Base-by-base conservation (phyloP, 2,797 vertebrate genomes). In the Tachyglossus aculeatus region DNA sequence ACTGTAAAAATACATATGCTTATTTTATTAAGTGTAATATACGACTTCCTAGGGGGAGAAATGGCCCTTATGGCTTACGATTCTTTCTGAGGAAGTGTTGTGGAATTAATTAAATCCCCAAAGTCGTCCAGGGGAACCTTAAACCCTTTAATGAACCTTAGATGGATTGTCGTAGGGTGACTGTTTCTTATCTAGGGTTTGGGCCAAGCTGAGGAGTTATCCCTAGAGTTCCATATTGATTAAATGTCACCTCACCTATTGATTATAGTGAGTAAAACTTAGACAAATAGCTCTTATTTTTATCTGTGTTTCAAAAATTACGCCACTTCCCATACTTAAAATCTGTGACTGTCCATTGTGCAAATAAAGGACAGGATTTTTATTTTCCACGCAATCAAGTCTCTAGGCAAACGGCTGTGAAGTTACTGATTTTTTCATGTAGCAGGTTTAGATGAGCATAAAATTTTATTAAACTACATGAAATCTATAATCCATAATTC, bases 251-350 rank as follows among this genome's bases (percentile, higher is more conserved):
- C 21, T 2, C 44, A 51, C 37, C 34, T 45, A 59, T 59, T 34
- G 40, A 12, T 65, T 48, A 54, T 36, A 78, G 50, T 53, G 33
- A 9, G 38, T 25, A 41, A 41, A 66, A 11, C 15, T 47, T 68
- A 62, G 4, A 71, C 25, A 81, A 84, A 69, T 15, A 60, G 13
- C 27, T 74, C 2, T 44, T 75, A 31, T 74, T 29, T 29, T 9
- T 32, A 45, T 6, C 7, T 48, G 19, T 12, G 27, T 69, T 16
- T 43, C 10, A 55, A 48, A 37, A 33, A 32, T 63, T 66, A 29
- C 9, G 29, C 73, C 37, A 31, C 4, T 1, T 14, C 21, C 15
- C 38, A 1, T 5, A 5, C 2, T 43, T 38, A 56, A 1, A 58
- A 19, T 57, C 16, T 64, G 9, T 29, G 13, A 19, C 0, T 40